phyloP scores from a whole-genome alignment of 1,140 invertebrate species.

The Caenorhabditis briggsae region DNA sequence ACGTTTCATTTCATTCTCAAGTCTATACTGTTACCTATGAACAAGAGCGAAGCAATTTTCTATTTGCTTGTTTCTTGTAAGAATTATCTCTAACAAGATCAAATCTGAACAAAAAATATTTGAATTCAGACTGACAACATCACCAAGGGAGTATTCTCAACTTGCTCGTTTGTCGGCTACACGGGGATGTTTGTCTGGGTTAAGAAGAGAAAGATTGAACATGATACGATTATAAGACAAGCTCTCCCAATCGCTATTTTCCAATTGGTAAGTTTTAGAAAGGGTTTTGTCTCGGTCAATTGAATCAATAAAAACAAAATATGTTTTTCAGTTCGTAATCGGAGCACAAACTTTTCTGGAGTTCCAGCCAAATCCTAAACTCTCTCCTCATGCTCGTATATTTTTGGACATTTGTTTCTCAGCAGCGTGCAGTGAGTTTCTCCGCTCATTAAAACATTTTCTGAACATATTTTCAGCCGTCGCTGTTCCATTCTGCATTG shows the following conservation, averaged over 20 bases:
- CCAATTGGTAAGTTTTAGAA: neutral
- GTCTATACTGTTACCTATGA: neutral
- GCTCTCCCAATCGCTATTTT: neutral
- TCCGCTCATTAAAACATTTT: neutral
- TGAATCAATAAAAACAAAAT: neutral
- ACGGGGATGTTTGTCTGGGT: neutral
- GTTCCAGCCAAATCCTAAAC: neutral
- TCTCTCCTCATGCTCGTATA: neutral
- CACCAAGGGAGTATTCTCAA: neutral
- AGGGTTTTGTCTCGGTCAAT: neutral
- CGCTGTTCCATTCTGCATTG: neutral
- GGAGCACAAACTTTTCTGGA: neutral
- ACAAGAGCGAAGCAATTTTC: neutral
- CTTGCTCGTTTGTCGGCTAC: neutral
- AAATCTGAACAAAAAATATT: too few species aligned
- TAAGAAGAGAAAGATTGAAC: neutral
- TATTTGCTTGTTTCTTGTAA: constrained; percentile 10
- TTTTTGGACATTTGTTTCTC: constrained; percentile 6
- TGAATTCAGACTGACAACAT: neutral
- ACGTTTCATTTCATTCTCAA: neutral
- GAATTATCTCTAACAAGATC: too few species aligned
- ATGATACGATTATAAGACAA: neutral
- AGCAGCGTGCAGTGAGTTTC: neutral
- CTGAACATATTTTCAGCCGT: neutral
- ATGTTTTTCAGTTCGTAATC: neutral